phyloP scores from a whole-genome alignment of 1,140 invertebrate species.

The Hypsibius dujardini region DNA sequence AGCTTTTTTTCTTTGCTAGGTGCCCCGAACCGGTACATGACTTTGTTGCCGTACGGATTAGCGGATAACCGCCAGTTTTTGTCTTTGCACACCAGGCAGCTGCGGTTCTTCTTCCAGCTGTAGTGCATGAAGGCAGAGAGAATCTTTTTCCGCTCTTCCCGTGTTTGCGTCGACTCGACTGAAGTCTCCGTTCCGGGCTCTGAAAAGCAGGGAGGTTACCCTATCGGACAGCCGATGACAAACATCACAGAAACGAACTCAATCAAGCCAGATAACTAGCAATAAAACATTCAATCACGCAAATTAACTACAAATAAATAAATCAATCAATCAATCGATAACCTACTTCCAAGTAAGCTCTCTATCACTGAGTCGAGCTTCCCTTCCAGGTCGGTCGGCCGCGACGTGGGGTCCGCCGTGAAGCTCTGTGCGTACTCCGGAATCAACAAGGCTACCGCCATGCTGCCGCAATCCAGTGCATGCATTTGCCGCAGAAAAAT shows the following conservation, averaged over 20 bases:
- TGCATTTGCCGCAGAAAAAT: slow-evolving; percentile 52
- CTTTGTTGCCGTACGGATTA: background rate
- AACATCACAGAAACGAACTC: too few species aligned
- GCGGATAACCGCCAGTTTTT: background rate
- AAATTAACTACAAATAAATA: too few species aligned
- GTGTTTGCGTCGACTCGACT: background rate
- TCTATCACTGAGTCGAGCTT: slow-evolving; percentile 29
- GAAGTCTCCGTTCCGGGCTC: too few species aligned
- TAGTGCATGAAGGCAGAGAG: slow-evolving; percentile 1
- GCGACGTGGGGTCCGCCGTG: slow-evolving; percentile 14
- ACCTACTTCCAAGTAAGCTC: too few species aligned
- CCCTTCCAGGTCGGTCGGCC: slow-evolving; percentile 24
- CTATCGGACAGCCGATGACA: too few species aligned
- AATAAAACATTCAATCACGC: too few species aligned
- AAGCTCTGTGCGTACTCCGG: slow-evolving; percentile 34
- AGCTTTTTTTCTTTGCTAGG: background rate
- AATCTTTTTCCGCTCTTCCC: background rate
- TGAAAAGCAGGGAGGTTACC: too few species aligned
- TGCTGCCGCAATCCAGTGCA: slow-evolving; percentile 52
- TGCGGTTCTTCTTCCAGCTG: background rate
- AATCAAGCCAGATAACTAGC: too few species aligned
- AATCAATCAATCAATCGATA: too few species aligned
- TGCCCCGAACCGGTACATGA: background rate
- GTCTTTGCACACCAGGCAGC: background rate
- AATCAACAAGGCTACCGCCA: slow-evolving; percentile 47